Percentiles rank a stretch among this genome's conserved stretches.
These are phyloP conservation scores for Salpingus planirostris DNA, from an alignment of 2,888 invertebrate genomes.

Conservation along the genomic window DNA sequence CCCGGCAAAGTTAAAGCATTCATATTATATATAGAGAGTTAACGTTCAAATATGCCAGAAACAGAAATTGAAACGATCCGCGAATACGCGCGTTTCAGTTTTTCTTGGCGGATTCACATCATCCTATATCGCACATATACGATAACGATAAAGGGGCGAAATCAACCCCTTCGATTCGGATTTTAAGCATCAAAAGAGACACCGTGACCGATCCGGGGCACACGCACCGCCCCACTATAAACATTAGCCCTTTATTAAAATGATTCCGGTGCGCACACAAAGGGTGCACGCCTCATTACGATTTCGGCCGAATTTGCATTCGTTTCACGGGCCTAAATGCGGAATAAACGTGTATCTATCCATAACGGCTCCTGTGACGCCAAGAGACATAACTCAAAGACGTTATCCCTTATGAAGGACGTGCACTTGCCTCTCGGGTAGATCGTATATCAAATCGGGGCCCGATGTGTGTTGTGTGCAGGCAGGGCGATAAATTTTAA, in stretches of 20 bases:
- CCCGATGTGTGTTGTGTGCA: conserved; percentile 2
- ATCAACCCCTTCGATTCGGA: conserved; percentile 2
- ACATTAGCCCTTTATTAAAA: conserved; percentile 28
- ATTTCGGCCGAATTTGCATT: conserved; percentile 31
- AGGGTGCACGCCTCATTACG: conserved; percentile 28
- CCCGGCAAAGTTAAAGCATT: conserved; percentile 41
- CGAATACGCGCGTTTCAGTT: conserved; percentile 41
- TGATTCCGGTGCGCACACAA: conserved; percentile 32
- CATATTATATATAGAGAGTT: conserved; percentile 43
- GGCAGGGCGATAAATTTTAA: conserved; percentile 32
- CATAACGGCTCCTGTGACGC: too few relatives aligned
- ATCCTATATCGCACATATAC: conserved; percentile 20
- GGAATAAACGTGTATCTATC: too few relatives aligned
- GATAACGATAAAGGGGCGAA: not conserved
- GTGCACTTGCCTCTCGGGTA: conserved; percentile 32
- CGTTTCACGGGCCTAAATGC: conserved; percentile 24
- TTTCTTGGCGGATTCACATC: too few relatives aligned
- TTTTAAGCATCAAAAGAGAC: too few relatives aligned
- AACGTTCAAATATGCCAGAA: conserved; percentile 44
- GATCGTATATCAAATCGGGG: conserved; percentile 25
- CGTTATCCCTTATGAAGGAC: conserved; percentile 28
- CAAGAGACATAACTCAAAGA: conserved; percentile 27
- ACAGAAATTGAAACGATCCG: conserved; percentile 44
- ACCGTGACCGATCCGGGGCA: conserved; percentile 27
- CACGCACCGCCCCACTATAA: too few relatives aligned